Conservation (phyloP, 35 echinoderm and acorn worm species). For the Lytechinus pictus region DNA sequence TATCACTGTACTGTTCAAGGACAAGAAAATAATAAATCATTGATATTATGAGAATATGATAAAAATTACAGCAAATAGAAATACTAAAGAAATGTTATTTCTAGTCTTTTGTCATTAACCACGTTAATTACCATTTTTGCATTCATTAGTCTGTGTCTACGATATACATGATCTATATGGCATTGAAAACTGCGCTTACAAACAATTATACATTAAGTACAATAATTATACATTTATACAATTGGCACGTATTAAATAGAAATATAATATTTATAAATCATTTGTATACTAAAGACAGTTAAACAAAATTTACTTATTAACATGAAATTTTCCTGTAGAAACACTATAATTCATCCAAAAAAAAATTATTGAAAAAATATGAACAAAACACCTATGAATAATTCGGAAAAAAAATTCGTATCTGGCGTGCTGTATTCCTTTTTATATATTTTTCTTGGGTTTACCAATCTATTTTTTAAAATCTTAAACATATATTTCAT, state of each 20-base stretch:
- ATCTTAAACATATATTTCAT: too few relatives aligned
- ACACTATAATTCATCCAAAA: neutral
- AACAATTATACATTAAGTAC: neutral
- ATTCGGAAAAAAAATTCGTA: neutral
- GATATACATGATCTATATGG: neutral
- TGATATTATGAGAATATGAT: too few relatives aligned
- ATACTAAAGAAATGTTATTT: too few relatives aligned
- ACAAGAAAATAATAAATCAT: neutral
- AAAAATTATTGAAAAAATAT: neutral
- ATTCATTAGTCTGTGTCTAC: neutral
- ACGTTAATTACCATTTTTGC: neutral
- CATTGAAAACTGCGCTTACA: neutral
- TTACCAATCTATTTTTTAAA: too few relatives aligned
- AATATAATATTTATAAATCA: slow-evolving; percentile 20
- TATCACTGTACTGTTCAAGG: neutral
- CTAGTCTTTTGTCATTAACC: too few relatives aligned
- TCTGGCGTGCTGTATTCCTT: too few relatives aligned
- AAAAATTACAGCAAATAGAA: too few relatives aligned
- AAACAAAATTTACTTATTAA: neutral
- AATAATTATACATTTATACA: neutral
- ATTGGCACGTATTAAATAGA: neutral
- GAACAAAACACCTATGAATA: neutral
- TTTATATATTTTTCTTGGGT: too few relatives aligned
- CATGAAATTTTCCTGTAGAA: neutral
- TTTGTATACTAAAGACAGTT: neutral